These are phyloP conservation scores for Chamaetylas fuelleborni DNA, from an alignment of 2,113 vertebrate genomes.

Conservation along the genomic window DNA sequence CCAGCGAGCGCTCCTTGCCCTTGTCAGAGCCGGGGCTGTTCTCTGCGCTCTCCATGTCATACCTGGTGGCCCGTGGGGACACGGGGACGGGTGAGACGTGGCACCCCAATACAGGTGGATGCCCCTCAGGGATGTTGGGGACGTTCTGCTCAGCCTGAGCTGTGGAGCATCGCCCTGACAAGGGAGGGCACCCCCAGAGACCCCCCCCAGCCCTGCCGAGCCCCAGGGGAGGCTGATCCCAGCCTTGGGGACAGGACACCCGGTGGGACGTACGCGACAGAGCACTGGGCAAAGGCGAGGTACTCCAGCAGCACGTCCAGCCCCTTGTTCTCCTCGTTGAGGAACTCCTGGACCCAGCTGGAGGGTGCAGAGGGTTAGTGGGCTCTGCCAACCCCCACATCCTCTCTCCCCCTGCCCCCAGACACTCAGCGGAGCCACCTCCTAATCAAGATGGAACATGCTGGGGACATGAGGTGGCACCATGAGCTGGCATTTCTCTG, in stretches of 20 bases:
- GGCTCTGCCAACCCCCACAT: background rate
- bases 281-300: conserved; percentile 85
- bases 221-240: background rate
- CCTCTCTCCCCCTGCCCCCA: background rate
- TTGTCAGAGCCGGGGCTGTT: conserved; percentile 75
- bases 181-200: background rate
- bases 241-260: background rate
- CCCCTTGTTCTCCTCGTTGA: conserved; percentile 89
- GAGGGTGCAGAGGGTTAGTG: background rate
- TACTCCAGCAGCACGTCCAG: conserved; percentile 92
- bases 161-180: accelerated
- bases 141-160: background rate
- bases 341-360: conserved; percentile 72
- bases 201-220: background rate
- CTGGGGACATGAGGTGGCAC: background rate
- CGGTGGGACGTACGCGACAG: conserved; percentile 76
- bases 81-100: background rate
- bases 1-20: conserved; percentile 80
- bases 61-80: conserved; percentile 70
- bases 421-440: background rate
- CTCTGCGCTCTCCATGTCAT: conserved; percentile 80
- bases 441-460: background rate
- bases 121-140: background rate
- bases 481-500: background rate
- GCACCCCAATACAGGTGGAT: accelerated